Base-by-base conservation (phyloP, 2,113 vertebrate genomes). In the Misgurnus anguillicaudatus region DNA sequence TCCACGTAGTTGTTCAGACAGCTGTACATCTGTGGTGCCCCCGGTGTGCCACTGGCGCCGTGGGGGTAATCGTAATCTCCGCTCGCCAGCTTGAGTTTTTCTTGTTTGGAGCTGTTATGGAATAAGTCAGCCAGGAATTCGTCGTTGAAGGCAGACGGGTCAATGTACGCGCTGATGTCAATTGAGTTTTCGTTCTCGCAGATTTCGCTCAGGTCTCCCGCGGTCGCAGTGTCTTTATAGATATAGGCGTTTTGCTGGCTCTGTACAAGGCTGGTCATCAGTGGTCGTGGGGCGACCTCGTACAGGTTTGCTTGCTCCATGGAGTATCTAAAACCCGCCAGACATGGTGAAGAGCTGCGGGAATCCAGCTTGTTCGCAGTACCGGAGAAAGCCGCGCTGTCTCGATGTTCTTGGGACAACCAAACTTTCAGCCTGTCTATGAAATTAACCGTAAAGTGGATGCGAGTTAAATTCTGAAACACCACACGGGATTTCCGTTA, bases 111-210 rank as follows among this genome's bases (percentile, higher is more conserved):
- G 91, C 89, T 95, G 92, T 95, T 95, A 90, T 98, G 96, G 91
- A 98, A 97, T 77, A 99, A 90, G 84, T 99, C 97, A 16, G 97
- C 97, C 89, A 99, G 91, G 89, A 99, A 98, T 89, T 99, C 97
- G 96, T 98, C 97, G 95, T 99, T 97, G 86, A 99, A 98, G 24
- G 97, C 96, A 31, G 95, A 90, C 21, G 97, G 96, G 89, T 99
- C 97, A 81, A 98, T 98, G 93, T 99, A 99, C 66, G 97, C 97
- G 89, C 96, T 98, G 89, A 99, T 96, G 90, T 99, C 97, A 87
- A 99, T 98, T 83, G 97, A 99, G 87, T 94, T 96, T 90, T 99
- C 97, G 94, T 94, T 94, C 88, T 99, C 97, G 84, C 96, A 97
- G 90, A 99, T 96, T 67, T 96, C 96, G 10, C 92, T 92, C 86